Conservation (phyloP, 2,113 vertebrate species). For the Calyptommatus sinebrachiatus region DNA sequence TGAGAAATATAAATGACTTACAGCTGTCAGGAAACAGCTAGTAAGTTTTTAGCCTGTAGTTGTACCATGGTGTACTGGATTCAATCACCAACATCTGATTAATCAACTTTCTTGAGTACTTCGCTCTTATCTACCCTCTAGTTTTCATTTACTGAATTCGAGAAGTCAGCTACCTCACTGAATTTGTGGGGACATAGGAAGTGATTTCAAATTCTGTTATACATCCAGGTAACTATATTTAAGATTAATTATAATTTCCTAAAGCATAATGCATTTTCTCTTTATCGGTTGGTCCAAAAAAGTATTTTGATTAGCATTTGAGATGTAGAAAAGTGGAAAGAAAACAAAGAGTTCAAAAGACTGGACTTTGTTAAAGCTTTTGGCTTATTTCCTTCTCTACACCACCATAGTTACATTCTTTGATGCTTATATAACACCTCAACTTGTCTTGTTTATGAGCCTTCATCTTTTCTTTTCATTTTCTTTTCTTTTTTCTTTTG, state of each 20-base stretch:
- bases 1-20: neutral
- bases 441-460: neutral
- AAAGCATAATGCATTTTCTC: constrained; percentile 23
- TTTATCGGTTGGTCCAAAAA: neutral
- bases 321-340: neutral
- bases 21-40: neutral
- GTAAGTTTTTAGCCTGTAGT: too few species aligned
- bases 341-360: constrained; percentile 38
- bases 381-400: constrained; percentile 14
- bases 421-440: constrained; percentile 30
- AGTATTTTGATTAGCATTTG: constrained; percentile 40
- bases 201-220: neutral
- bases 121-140: neutral
- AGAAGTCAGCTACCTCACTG: neutral
- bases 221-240: neutral
- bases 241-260: neutral
- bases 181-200: neutral
- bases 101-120: neutral
- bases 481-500: constrained; percentile 14
- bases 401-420: neutral
- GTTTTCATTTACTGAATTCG: neutral
- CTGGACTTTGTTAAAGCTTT: constrained; percentile 25
- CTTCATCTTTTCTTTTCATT: neutral
- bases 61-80: neutral
- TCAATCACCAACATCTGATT: neutral